These are phyloP conservation scores for Gorsachius magnificus DNA, from an alignment of 2,797 vertebrate genomes.

Conservation along the genomic window DNA sequence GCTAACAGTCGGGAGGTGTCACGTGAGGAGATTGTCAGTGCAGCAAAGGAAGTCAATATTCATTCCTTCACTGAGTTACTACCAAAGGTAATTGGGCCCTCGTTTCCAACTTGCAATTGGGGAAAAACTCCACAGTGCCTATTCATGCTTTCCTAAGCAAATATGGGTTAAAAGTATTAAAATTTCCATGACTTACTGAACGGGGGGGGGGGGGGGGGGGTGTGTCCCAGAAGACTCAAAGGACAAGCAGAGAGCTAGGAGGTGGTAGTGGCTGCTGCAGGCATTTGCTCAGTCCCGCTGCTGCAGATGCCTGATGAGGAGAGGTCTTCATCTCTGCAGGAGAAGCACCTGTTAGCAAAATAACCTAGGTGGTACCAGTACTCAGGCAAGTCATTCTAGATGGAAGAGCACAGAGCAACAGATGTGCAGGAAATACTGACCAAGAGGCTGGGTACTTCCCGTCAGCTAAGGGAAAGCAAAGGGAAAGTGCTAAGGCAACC, in stretches of 20 bases:
- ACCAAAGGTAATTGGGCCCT: slow-evolving; percentile 77
- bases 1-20: slow-evolving; percentile 80
- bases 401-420: neutral
- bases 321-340: neutral
- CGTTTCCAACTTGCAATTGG: neutral
- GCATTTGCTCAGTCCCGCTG: neutral
- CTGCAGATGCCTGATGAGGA: neutral
- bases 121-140: neutral
- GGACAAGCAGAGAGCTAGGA: neutral
- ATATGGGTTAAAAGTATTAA: neutral
- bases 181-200: neutral
- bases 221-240: neutral
- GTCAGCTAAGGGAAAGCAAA: neutral
- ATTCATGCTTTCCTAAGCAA: neutral
- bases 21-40: slow-evolving; percentile 79
- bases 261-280: neutral
- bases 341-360: neutral
- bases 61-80: slow-evolving; percentile 85
- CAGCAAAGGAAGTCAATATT: slow-evolving; percentile 86
- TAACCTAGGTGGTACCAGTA: neutral
- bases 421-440: too few relatives aligned
- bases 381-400: neutral
- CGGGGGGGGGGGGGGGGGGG: too few relatives aligned
- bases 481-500: neutral
- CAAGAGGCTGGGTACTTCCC: neutral